Percentiles rank a stretch among this genome's conserved stretches.
phyloP scores from a whole-genome alignment of 2,888 invertebrate species.

The Dryadula phaetusa region DNA sequence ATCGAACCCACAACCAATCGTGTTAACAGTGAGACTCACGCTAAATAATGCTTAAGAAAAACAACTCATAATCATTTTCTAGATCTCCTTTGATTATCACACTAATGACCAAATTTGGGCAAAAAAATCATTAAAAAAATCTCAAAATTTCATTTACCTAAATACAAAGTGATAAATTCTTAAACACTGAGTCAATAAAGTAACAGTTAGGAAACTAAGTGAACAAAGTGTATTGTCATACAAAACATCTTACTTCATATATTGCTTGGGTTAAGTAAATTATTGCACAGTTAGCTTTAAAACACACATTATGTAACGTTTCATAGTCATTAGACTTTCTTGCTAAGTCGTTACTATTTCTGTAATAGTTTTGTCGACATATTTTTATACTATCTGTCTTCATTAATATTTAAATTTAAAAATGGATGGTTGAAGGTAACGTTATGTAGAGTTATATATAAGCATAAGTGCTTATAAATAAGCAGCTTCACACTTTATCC shows the following conservation, averaged over 20 bases:
- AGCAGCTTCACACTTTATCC: no score
- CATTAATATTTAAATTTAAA: background rate
- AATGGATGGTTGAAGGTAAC: no score
- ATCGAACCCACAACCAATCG: no score
- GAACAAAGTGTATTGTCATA: slow-evolving; percentile 41
- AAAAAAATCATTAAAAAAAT: no score
- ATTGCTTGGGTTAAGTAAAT: slow-evolving; percentile 20
- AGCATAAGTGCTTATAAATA: no score
- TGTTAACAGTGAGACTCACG: no score
- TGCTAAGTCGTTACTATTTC: slow-evolving; percentile 10
- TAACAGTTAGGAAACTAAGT: slow-evolving; percentile 31
- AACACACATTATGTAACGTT: slow-evolving; percentile 8
- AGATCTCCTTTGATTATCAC: no score
- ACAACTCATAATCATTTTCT: no score
- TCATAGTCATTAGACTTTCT: slow-evolving; percentile 11
- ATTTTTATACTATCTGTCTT: background rate
- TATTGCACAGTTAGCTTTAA: slow-evolving; percentile 17
- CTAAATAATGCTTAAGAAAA: no score
- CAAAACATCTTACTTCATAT: slow-evolving; percentile 30
- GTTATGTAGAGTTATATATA: no score
- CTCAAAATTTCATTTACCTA: background rate
- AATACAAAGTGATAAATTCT: slow-evolving; percentile 5
- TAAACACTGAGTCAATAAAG: slow-evolving; percentile 21
- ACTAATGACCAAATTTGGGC: no score
- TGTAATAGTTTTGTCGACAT: background rate